Evolutionary conservation across 2,888 invertebrate genomes (phyloP), one percentile per base, ranked within the genome.

Genomic region (Physocephala rufipes): DNA sequence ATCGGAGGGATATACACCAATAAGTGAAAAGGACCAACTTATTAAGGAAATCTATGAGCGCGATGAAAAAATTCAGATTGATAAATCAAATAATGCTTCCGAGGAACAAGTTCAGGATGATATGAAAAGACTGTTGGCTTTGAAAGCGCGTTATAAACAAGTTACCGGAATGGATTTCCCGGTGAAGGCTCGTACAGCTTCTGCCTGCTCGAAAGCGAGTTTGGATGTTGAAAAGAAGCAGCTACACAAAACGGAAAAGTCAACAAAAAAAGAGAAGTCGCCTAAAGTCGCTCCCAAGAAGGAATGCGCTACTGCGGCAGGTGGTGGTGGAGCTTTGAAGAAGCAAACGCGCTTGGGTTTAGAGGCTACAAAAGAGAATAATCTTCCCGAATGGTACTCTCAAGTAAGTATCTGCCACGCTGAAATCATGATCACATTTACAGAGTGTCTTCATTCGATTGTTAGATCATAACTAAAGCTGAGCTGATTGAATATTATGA

Each of bases 401-500:
- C 98, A 98, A 88, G 94, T 80, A 76, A 19, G 59, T 47, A 30
- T 26, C 16, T 61, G 51, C n/a, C 66, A 47, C 58, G 15, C n/a
- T 21, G 30, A 30, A 9, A 66, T 2, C 7, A 28, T 19, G 36
- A 4, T 36, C 9, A 36, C 36, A 9, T 59, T 4, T 59, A 16
- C 55, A 16, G 26, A 30, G 19, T 43, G 58, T 5, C 13, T 36
- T 36, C 36, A 4, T 36, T 9, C 36, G 36, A 36, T 7, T 9
- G 9, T 36, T 70, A 89, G 87, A 90, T 92, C 9, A 89, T 93
- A 73, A 94, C 94, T 0, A 96, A 96, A 85, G 92, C 97, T 59
- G 99, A 99, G 87, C 90, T 99, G 90, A 99, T 99, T 70, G 99
- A 99, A 85, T 99, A 99, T 87, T 99, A 99, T 85, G 98, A 99